phyloP scores from a whole-genome alignment of 1,140 invertebrate species.

The Lucilia sericata region DNA sequence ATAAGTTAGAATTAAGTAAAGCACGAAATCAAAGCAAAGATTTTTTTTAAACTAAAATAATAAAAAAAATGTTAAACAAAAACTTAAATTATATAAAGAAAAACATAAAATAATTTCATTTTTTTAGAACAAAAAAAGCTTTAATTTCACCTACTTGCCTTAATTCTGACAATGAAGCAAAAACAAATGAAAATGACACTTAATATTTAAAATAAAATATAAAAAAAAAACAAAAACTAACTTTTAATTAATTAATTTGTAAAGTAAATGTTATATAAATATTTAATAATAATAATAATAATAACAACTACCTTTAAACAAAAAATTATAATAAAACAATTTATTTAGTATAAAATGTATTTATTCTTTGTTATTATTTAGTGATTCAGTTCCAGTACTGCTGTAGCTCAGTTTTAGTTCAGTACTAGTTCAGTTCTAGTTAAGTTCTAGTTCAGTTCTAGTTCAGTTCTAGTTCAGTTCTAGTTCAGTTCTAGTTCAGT shows the following conservation, averaged over 20 bases:
- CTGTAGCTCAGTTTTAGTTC: too few species aligned
- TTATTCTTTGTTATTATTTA: too few species aligned
- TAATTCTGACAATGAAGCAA: conserved; percentile 50
- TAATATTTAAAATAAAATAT: conserved; percentile 1
- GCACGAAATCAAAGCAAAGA: conserved; percentile 40
- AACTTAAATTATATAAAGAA: not conserved
- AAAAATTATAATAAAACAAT: not conserved
- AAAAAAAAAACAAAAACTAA: not conserved
- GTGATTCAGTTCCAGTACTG: too few species aligned
- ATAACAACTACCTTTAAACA: too few species aligned
- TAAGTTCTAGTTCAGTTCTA: too few species aligned
- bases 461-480: too few species aligned
- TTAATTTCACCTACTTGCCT: conserved; percentile 50
- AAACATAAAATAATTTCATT: conserved; percentile 15
- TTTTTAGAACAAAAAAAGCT: conserved; percentile 44
- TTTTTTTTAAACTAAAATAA: conserved; percentile 35
- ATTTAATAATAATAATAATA: conserved; percentile 21
- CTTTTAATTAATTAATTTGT: not conserved
- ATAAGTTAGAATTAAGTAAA: conserved; percentile 39
- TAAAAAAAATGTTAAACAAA: not conserved
- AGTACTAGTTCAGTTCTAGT: too few species aligned
- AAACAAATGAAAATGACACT: conserved; percentile 42
- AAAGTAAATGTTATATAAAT: conserved; percentile 27
- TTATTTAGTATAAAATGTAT: too few species aligned
- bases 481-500: too few species aligned